Conservation (phyloP, 2,113 vertebrate genomes). For the Proteles cristata region DNA sequence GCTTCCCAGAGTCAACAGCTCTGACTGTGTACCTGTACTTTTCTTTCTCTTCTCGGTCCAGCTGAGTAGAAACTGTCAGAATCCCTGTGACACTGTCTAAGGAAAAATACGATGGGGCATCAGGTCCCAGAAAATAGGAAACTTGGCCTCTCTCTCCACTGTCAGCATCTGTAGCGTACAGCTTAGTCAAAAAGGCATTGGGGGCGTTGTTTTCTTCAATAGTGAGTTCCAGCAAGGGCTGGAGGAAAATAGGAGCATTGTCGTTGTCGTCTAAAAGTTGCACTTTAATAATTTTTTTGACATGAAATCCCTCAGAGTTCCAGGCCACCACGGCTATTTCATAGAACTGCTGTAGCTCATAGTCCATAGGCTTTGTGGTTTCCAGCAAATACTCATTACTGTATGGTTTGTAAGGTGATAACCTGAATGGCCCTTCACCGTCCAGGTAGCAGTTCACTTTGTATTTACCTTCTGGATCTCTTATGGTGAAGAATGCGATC, state of each 20-base stretch:
- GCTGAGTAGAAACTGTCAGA: constrained; percentile 92
- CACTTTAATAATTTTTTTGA: constrained; percentile 91
- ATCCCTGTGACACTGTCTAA: constrained; percentile 93
- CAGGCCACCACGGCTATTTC: constrained; percentile 92
- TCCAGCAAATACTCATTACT: constrained; percentile 96
- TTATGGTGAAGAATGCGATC: constrained; percentile 96
- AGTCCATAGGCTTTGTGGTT: constrained; percentile 94
- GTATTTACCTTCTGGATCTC: constrained; percentile 91
- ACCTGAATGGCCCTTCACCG: constrained; percentile 92
- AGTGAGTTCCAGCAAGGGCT: constrained; percentile 91
- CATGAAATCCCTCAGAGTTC: constrained; percentile 88
- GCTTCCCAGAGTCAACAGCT: constrained; percentile 94
- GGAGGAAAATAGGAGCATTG: constrained; percentile 94
- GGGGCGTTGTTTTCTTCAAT: constrained; percentile 97
- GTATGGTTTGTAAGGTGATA: constrained; percentile 92
- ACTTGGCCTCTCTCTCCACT: constrained; percentile 92
- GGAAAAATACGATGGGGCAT: constrained; percentile 93
- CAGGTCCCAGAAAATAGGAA: constrained; percentile 93
- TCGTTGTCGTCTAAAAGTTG: constrained; percentile 96
- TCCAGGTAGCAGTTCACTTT: constrained; percentile 93
- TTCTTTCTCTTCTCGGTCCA: constrained; percentile 97
- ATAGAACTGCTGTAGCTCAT: constrained; percentile 91
- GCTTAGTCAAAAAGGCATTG: constrained; percentile 92
- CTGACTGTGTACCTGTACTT: constrained; percentile 95
- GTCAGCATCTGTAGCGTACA: constrained; percentile 95